Conservation (phyloP, 2,797 vertebrate genomes). For the Adelosebastes latens region DNA sequence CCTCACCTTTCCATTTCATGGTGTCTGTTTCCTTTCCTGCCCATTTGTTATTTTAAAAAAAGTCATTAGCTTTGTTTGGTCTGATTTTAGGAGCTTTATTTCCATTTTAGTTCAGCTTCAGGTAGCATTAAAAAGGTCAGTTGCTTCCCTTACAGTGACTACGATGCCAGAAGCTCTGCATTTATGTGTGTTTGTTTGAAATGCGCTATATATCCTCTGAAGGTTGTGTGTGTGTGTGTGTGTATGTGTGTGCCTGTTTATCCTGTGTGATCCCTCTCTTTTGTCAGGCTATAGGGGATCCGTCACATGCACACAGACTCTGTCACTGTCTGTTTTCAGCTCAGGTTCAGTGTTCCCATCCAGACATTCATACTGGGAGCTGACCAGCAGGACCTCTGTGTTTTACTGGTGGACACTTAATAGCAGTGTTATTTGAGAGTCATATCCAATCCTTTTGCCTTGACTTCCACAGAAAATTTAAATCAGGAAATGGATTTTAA, state of each 20-base stretch:
- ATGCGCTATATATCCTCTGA: conserved; percentile 14
- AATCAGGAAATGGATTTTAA: neutral
- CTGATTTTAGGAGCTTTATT: neutral
- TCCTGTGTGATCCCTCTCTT: conserved; percentile 34
- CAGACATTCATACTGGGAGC: neutral
- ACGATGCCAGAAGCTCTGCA: neutral
- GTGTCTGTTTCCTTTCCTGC: neutral
- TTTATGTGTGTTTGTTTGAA: neutral
- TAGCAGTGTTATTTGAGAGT: neutral
- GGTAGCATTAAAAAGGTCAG: neutral
- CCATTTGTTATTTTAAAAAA: neutral
- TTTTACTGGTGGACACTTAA: neutral
- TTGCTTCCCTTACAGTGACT: neutral
- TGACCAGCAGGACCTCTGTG: neutral
- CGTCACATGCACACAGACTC: neutral
- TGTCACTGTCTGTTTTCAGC: neutral
- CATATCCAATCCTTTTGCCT: neutral
- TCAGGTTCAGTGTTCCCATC: neutral
- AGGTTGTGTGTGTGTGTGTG: neutral
- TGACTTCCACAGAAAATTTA: neutral
- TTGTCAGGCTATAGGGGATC: conserved; percentile 28
- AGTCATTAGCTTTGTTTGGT: neutral
- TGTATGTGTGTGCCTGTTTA: conserved; percentile 24
- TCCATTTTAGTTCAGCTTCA: neutral
- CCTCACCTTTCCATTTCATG: neutral